Percentiles rank a stretch among this genome's conserved stretches.
phyloP scores from a whole-genome alignment of 2,113 vertebrate species.

The Bungarus multicinctus region DNA sequence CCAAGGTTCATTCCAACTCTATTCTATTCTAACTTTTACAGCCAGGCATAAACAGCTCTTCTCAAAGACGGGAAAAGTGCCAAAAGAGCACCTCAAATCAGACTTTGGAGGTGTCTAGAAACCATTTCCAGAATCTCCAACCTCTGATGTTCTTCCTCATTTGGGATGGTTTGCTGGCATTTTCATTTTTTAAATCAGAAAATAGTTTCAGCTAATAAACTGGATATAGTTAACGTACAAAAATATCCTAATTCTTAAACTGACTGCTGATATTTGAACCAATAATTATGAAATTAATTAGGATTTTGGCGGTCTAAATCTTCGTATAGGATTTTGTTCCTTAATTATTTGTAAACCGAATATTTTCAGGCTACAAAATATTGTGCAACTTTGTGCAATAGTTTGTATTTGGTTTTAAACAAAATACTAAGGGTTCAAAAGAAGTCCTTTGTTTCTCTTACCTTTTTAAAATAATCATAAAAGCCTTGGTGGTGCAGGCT shows the following conservation, averaged over 20 bases:
- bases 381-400: background rate
- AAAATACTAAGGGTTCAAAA: background rate
- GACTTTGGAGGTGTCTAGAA: too few relatives aligned
- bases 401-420: accelerated
- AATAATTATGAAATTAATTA: background rate
- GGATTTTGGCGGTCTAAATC: background rate
- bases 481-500: too few relatives aligned
- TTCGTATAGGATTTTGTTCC: accelerated
- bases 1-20: too few relatives aligned
- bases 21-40: too few relatives aligned
- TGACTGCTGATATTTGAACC: background rate
- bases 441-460: background rate
- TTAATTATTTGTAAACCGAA: background rate
- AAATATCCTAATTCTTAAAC: background rate
- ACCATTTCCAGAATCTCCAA: too few relatives aligned
- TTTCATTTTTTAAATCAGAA: accelerated
- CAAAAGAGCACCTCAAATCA: too few relatives aligned
- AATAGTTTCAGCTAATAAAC: accelerated
- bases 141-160: too few relatives aligned
- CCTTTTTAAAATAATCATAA: background rate
- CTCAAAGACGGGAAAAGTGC: too few relatives aligned
- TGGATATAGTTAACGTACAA: background rate
- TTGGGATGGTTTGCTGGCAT: slow-evolving; percentile 74
- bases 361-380: background rate
- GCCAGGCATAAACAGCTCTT: too few relatives aligned